Evolutionary conservation across 2,888 invertebrate species (phyloP), one percentile per base, ranked within the genome.

Genomic region (Acrobasis consociella): DNA sequence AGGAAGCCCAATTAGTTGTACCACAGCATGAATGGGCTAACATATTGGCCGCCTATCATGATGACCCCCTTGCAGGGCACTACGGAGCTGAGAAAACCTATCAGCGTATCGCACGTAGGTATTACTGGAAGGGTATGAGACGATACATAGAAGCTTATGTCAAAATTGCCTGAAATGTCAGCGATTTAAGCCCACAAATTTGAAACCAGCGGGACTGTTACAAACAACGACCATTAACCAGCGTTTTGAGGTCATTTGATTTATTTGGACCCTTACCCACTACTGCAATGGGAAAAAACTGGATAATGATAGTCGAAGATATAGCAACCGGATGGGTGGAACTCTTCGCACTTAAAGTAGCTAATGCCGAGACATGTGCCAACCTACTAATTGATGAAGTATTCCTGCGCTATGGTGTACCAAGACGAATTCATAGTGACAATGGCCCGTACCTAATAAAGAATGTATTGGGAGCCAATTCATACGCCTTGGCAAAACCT

Each of bases 271-370:
- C 70, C 2, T 42, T 72, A 11, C 70, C 70, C 5, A 37, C 11
- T 7, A 49, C 64, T 0, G 9, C 10, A 9, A 15, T 51, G 9
- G 39, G 16, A 8, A 50, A 62, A 9, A 62, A n/a, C 0, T 72
- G 71, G 70, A 68, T 71, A 5, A 58, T 70, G 2, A 67, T 72
- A 1, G 72, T n/a, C n/a, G n/a, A 72, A 60, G 71, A 72, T 15
- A 38, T 64, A 0, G 67, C 68, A 2, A 64, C 64, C 0, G 17
- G 69, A n/a, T n/a, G n/a, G n/a, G n/a, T n/a, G n/a, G n/a, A n/a
- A n/a, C n/a, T 83, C 0, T 81, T 82, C 53, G 67, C n/a, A 0
- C 55, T 82, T 0, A 60, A 67, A 9, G 60, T 0, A 81, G 80
- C 60, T 8, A 53, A 31, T 11, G 52, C 52, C 9, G 37, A 37